Evolutionary conservation across 30 jellyfish, hydroid and myxozoan species (phyloP).

Genomic region (Nemopilema nomurai): DNA sequence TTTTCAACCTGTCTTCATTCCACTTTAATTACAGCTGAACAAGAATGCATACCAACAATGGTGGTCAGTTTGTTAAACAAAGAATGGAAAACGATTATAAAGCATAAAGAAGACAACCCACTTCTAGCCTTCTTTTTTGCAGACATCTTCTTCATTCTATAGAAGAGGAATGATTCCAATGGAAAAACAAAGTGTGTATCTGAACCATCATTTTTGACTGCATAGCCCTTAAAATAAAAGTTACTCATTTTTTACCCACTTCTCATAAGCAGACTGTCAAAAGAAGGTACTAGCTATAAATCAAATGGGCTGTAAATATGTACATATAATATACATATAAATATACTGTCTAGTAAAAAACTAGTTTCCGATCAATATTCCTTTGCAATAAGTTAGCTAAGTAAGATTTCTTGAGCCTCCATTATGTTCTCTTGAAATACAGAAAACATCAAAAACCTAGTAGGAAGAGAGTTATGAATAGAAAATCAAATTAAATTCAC

Average conservation of each 20-base stretch:
- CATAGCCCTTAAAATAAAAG: conserved; percentile 36
- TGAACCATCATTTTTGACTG: conserved; percentile 81
- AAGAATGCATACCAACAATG: too few relatives aligned
- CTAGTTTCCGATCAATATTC: too few relatives aligned
- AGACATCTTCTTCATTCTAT: conserved; percentile 70
- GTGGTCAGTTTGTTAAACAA: background rate
- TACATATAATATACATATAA: too few relatives aligned
- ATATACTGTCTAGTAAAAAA: too few relatives aligned
- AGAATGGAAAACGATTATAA: background rate
- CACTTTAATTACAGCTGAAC: too few relatives aligned
- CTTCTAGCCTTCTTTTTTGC: conserved; percentile 36
- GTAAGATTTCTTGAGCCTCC: too few relatives aligned
- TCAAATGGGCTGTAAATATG: background rate
- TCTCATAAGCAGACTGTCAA: background rate
- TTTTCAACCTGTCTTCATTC: too few relatives aligned
- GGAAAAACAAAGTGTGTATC: conserved; percentile 58
- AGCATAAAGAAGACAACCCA: conserved; percentile 2
- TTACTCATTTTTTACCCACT: background rate
- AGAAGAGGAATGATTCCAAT: conserved; percentile 53
- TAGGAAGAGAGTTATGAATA: too few relatives aligned
- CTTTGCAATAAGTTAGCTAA: too few relatives aligned
- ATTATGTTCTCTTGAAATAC: too few relatives aligned
- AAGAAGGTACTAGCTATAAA: background rate
- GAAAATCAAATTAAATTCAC: too few relatives aligned
- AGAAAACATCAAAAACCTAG: too few relatives aligned